These are phyloP conservation scores for Mesocentrotus franciscanus DNA, from an alignment of 53 echinoderm and acorn worm genomes.

Conservation along the genomic window DNA sequence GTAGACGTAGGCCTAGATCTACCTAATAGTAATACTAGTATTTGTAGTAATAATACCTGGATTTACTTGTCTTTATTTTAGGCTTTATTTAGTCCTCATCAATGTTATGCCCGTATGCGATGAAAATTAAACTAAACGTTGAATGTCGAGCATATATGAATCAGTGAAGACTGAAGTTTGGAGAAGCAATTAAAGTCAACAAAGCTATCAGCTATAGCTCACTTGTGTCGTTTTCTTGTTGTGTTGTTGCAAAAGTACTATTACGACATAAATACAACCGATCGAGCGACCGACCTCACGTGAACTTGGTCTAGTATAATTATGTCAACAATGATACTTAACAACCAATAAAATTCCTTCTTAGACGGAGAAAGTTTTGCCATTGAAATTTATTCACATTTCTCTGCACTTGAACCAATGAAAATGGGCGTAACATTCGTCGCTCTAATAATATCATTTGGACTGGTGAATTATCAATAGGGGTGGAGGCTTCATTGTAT, in stretches of 20 bases:
- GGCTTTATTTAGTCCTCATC: too few relatives aligned
- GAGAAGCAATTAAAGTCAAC: not conserved
- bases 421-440: not conserved
- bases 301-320: constrained; percentile 42
- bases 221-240: not conserved
- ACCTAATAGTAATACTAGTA: too few relatives aligned
- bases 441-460: constrained; percentile 37
- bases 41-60: too few relatives aligned
- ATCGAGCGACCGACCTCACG: constrained; percentile 36
- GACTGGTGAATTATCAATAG: constrained; percentile 44
- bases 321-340: constrained; percentile 63
- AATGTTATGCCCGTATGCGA: not conserved
- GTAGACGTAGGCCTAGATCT: too few relatives aligned
- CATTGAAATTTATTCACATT: constrained; percentile 58
- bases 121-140: not conserved
- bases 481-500: constrained; percentile 26
- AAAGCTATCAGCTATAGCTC: not conserved
- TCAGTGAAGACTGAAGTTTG: not conserved
- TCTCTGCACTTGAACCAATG: constrained; percentile 25
- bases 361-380: constrained; percentile 53
- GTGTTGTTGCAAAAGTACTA: not conserved
- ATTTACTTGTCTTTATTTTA: too few relatives aligned
- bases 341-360: constrained; percentile 36
- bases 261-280: constrained; percentile 23
- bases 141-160: too few relatives aligned